Evolutionary conservation across 2,113 vertebrate genomes (phyloP).

Genomic region (Corythornis cristatus): DNA sequence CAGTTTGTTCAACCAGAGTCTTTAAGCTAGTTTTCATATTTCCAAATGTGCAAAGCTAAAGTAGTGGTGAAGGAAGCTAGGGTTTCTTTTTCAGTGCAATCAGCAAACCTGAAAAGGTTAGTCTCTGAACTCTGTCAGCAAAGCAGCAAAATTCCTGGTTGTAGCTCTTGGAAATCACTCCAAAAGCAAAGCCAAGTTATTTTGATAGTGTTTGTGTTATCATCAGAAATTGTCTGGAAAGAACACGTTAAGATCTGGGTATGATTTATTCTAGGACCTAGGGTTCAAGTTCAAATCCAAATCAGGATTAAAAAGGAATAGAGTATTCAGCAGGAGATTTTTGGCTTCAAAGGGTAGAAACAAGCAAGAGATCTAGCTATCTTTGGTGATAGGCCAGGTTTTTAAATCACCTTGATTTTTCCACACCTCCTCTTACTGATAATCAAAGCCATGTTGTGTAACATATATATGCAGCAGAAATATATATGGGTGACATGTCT

Average conservation of each 20-base stretch:
- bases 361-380: constrained; percentile 1
- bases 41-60: not conserved
- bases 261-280: constrained; percentile 29
- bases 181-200: constrained; percentile 36
- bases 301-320: constrained; percentile 29
- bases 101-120: not conserved
- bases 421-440: not conserved
- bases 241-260: not conserved
- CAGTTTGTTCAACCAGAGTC: not conserved
- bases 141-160: not conserved
- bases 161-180: constrained; percentile 15
- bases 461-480: not conserved
- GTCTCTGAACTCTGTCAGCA: not conserved
- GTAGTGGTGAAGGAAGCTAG: not conserved
- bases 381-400: constrained; percentile 12
- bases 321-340: constrained; percentile 18
- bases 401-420: constrained; percentile 40
- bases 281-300: constrained; percentile 33
- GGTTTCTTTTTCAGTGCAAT: not conserved
- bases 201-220: constrained; percentile 17
- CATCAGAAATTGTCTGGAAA: constrained; percentile 36
- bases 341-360: constrained; percentile 40
- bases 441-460: constrained; percentile 20
- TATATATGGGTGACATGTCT: not conserved
- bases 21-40: not conserved